Evolutionary conservation across 2,113 vertebrate species (phyloP).

Genomic region (Neodontobutis hainanensis): DNA sequence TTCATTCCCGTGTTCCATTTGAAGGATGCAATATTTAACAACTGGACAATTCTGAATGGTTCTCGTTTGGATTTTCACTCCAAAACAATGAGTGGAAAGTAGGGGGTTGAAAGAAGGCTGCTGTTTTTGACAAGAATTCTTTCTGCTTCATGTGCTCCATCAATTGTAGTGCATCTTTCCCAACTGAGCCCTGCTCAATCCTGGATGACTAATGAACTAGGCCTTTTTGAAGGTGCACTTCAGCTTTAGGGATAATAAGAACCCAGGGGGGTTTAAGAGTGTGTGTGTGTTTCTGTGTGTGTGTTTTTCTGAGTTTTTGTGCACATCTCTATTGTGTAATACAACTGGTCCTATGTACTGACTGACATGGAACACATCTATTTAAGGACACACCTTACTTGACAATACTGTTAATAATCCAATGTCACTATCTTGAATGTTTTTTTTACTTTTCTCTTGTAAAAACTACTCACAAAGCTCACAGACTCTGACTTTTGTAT

Average conservation of each 20-base stretch:
- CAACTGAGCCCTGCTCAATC: slow-evolving; percentile 41
- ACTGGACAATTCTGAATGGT: slow-evolving; percentile 37
- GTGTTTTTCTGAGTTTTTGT: slow-evolving; percentile 8
- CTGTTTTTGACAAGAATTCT: slow-evolving; percentile 46
- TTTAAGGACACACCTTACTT: too few relatives aligned
- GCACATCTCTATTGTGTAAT: slow-evolving; percentile 3
- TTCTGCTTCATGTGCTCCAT: slow-evolving; percentile 59
- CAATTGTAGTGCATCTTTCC: slow-evolving; percentile 40
- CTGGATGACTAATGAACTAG: slow-evolving; percentile 62
- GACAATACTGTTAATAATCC: too few relatives aligned
- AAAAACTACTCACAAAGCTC: not conserved
- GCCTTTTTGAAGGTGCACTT: slow-evolving; percentile 50
- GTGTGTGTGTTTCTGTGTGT: slow-evolving; percentile 9
- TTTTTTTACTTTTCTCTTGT: not conserved
- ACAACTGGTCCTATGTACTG: slow-evolving; percentile 1
- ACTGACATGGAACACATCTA: not conserved
- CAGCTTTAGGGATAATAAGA: slow-evolving; percentile 65
- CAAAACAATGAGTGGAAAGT: slow-evolving; percentile 21
- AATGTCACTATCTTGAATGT: not conserved
- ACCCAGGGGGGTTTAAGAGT: slow-evolving; percentile 43
- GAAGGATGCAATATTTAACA: slow-evolving; percentile 21
- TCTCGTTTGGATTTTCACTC: slow-evolving; percentile 16
- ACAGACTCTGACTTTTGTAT: too few relatives aligned
- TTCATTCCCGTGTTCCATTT: not conserved
- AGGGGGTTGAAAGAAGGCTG: not conserved